Evolutionary conservation across 64 coral and sea anemone genomes (phyloP).

Genomic region (Trachythela sp.): DNA sequence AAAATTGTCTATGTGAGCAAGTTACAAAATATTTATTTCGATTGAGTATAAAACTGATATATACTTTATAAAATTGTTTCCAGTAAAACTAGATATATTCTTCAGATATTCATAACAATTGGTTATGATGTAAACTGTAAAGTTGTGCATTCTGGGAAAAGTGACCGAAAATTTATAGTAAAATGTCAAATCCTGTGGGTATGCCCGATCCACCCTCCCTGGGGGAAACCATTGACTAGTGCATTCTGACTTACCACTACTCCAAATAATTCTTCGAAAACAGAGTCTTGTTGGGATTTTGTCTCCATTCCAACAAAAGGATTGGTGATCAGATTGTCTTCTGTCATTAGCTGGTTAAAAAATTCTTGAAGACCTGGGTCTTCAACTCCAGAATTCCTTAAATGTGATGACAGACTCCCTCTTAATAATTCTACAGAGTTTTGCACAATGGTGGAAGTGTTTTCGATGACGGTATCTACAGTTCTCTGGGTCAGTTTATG

Average conservation of each 20-base stretch:
- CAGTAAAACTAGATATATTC: too few species aligned
- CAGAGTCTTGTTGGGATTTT: background rate
- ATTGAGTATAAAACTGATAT: too few species aligned
- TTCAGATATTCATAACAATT: too few species aligned
- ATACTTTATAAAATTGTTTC: too few species aligned
- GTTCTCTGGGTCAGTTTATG: slow-evolving; percentile 1
- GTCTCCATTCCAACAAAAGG: slow-evolving; percentile 1
- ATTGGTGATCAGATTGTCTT: background rate
- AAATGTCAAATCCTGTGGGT: too few species aligned
- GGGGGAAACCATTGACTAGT: background rate
- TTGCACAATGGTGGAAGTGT: background rate
- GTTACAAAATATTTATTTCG: too few species aligned
- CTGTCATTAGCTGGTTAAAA: background rate
- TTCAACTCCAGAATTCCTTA: background rate
- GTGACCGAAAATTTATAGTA: too few species aligned
- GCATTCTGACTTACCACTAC: background rate
- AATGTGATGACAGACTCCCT: background rate
- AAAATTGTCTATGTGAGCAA: too few species aligned
- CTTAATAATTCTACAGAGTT: background rate
- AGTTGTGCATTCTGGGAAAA: too few species aligned
- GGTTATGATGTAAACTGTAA: too few species aligned
- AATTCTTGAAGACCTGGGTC: background rate
- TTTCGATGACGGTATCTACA: background rate
- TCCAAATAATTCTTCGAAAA: slow-evolving; percentile 9
- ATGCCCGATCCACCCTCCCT: background rate